Base-by-base conservation (phyloP, 2,113 vertebrate genomes). In the Otus sunia region DNA sequence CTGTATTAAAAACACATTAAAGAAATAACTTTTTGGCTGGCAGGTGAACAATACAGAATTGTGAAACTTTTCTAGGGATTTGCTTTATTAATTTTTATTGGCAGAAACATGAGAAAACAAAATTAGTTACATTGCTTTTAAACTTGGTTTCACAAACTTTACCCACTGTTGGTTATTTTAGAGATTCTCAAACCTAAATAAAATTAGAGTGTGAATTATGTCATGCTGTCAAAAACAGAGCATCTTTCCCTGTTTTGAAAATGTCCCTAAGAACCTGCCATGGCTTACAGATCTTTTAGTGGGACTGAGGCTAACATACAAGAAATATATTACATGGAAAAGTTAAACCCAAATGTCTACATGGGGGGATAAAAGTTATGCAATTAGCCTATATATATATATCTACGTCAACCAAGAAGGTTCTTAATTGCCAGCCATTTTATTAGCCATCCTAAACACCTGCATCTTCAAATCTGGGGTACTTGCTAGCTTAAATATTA, bases 201-300 rank as follows among this genome's bases (percentile, higher is more conserved):
- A 92, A 95, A 92, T 94, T 94, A 87, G 60, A 79, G 86, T 96
- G 94, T 94, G 92, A 96, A 95, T 94, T 96, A 92, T 94, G 69
- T 92, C 94, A 95, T 86, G 22, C 89, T 95, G 69, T 94, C 83
- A 92, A 92, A 94, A 96, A 4, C 52, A 75, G 76, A 81, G 34
- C 53, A 84, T 75, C 49, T 66, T 91, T 78, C 76, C 53, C 43
- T 94, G 9, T 94, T 96, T 92, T 93, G 79, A 81, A 97, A 91
- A 81, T 76, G 39, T 94, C 60, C 66, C 80, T 71, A 82, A 34
- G 60, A 87, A 81, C 30, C 69, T 89, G 22, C 47, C 25, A 18
- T 56, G 52, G 29, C 37, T 95, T 59, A 55, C 20, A 72, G n/a
- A 78, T 87, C 56, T 83, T 77, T 80, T 32, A 78, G 50, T 30